These are phyloP conservation scores for Hipposideros armiger DNA, from an alignment of 2,113 vertebrate species.

Conservation along the genomic window DNA sequence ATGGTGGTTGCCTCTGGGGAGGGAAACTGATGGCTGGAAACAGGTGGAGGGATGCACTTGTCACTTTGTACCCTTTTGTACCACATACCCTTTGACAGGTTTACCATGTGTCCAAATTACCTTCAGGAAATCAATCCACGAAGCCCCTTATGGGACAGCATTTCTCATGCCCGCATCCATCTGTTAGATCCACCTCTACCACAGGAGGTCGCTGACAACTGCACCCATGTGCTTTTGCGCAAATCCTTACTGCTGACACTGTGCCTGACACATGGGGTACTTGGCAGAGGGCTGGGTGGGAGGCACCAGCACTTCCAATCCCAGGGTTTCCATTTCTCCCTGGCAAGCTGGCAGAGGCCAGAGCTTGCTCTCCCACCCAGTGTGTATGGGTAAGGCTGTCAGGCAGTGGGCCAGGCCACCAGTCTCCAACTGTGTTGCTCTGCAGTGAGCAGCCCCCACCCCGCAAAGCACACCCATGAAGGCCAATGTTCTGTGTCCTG, in stretches of 20 bases:
- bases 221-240: background rate
- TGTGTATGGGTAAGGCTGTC: background rate
- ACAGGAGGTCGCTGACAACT: background rate
- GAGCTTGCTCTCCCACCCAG: background rate
- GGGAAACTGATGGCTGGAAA: background rate
- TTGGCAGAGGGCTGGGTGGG: background rate
- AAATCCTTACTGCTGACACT: background rate
- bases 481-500: conserved; percentile 80
- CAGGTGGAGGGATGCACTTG: background rate
- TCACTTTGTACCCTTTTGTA: no score
- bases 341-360: background rate
- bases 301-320: background rate
- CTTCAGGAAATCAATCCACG: background rate
- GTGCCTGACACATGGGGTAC: background rate
- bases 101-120: background rate
- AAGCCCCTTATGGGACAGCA: background rate
- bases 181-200: background rate
- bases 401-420: background rate
- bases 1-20: background rate
- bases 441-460: conserved; percentile 67
- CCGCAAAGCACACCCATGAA: conserved; percentile 70
- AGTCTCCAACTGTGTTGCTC: conserved; percentile 72
- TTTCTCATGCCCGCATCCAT: background rate
- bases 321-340: background rate
- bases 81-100: accelerated